Percentiles rank a stretch among this genome's conserved stretches.
phyloP scores from a whole-genome alignment of 2,888 invertebrate species.

The Lycophotia porphyrea region DNA sequence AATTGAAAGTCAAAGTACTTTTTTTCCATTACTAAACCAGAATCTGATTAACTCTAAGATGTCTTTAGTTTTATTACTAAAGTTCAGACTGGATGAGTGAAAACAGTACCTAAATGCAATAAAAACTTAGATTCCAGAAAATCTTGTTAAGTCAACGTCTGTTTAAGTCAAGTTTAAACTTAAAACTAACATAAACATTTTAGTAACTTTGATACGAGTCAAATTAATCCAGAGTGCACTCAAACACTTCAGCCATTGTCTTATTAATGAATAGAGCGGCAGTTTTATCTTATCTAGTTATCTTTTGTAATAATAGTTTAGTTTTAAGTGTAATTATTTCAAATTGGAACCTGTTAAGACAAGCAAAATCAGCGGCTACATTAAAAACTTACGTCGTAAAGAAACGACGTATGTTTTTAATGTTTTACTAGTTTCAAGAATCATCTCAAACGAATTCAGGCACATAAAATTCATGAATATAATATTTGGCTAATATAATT shows the following conservation, averaged over 20 bases:
- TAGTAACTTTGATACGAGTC: constrained; percentile 54
- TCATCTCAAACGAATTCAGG: neutral
- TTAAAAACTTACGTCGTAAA: too few species aligned
- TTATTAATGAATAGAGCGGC: constrained; percentile 41
- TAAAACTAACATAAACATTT: constrained; percentile 60
- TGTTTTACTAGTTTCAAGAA: constrained; percentile 4
- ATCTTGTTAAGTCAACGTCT: constrained; percentile 50
- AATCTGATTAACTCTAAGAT: constrained; percentile 16
- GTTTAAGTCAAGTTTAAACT: constrained; percentile 51
- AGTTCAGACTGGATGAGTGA: constrained; percentile 24
- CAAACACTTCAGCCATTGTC: constrained; percentile 44
- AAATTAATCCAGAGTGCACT: constrained; percentile 53
- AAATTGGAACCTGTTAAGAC: constrained; percentile 6
- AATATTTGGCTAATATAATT: neutral
- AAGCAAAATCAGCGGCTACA: constrained; percentile 16
- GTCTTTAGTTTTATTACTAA: constrained; percentile 14
- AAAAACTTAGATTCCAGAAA: constrained; percentile 44
- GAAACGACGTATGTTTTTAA: constrained; percentile 11
- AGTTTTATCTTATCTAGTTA: constrained; percentile 43
- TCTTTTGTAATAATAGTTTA: constrained; percentile 37
- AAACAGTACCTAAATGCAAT: constrained; percentile 38
- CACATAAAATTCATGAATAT: neutral
- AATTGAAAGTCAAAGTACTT: neutral
- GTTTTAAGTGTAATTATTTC: constrained; percentile 24
- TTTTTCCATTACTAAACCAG: neutral